Conservation (phyloP, 2,797 vertebrate genomes). For the Mionectes olivaceus region DNA sequence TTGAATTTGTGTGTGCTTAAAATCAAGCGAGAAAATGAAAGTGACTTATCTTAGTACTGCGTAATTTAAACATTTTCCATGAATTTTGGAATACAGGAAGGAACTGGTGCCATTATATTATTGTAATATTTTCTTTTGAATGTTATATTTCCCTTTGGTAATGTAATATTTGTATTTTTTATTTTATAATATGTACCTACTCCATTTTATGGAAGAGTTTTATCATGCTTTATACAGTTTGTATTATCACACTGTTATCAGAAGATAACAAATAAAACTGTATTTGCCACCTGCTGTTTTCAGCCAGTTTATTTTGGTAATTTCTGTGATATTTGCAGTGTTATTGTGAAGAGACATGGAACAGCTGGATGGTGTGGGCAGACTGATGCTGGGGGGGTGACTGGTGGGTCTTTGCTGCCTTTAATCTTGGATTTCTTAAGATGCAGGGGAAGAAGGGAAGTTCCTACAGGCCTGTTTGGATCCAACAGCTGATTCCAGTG, state of each 20-base stretch:
- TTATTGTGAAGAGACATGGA: background rate
- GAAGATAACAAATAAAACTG: background rate
- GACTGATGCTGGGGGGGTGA: accelerated
- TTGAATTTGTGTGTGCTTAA: conserved; percentile 42
- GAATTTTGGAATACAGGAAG: background rate
- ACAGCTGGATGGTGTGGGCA: background rate
- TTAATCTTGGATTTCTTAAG: background rate
- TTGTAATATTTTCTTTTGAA: conserved; percentile 17
- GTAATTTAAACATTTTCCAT: conserved; percentile 29
- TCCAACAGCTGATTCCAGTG: background rate
- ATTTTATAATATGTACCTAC: conserved; percentile 7
- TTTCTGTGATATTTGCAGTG: background rate
- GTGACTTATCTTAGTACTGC: conserved; percentile 7
- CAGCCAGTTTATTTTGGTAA: background rate
- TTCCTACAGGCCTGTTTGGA: background rate
- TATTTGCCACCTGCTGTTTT: background rate
- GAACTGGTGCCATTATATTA: conserved; percentile 10
- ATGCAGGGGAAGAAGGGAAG: background rate
- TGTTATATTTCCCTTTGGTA: background rate
- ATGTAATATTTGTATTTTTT: conserved; percentile 5
- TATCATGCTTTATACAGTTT: conserved; percentile 21
- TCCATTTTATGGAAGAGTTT: conserved; percentile 6
- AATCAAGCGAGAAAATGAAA: conserved; percentile 22
- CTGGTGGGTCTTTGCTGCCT: background rate
- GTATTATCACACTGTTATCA: conserved; percentile 6